Base-by-base conservation (phyloP, 2,888 invertebrate species). In the Cephus runcator region DNA sequence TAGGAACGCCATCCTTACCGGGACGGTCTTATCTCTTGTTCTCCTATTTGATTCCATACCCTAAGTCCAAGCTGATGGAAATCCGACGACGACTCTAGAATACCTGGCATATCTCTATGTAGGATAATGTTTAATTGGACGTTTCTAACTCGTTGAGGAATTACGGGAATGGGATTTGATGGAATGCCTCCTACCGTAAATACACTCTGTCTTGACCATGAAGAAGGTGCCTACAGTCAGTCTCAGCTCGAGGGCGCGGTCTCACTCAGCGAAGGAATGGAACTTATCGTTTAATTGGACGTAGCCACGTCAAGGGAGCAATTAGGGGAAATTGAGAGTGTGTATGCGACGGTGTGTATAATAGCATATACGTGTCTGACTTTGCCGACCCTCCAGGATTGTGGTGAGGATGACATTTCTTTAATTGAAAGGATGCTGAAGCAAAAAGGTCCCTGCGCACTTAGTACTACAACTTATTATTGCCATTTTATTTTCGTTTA, bases 51-150 rank as follows among this genome's bases (percentile, higher is more conserved):
- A 23, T 56, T 23, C 23, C 56, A 9, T 56, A 15, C 23, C 23
- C 56, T 9, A 56, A 9, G 56, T 56, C 56, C 56, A 23, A 56
- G 23, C 23, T 2, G 56, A 56, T 56, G 15, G 56, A 56, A 23
- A 56, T 56, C 56, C 56, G 23, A 56, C 56, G 23, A 56, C 56
- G 56, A 56, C 1, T 56, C 1, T 56, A 2, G 56, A 40, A 56
- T 23, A 56, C 56, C 56, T 56, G 56, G 9, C 56, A 56, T 56
- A 23, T 56, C 56, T 56, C 56, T 56, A 23, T 56, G 56, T 75
- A 76, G 75, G 81, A 79, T 80, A 81, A 81, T 81, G 80, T 81
- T 81, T 81, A 79, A 79, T 76, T 79, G 77, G 76, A 77, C 69
- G 69, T 79, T 79, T 56, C 56, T 56, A 9, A 23, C 23, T 56